Base-by-base conservation (phyloP, 2,797 vertebrate species). In the Notolepis coatsorum region DNA sequence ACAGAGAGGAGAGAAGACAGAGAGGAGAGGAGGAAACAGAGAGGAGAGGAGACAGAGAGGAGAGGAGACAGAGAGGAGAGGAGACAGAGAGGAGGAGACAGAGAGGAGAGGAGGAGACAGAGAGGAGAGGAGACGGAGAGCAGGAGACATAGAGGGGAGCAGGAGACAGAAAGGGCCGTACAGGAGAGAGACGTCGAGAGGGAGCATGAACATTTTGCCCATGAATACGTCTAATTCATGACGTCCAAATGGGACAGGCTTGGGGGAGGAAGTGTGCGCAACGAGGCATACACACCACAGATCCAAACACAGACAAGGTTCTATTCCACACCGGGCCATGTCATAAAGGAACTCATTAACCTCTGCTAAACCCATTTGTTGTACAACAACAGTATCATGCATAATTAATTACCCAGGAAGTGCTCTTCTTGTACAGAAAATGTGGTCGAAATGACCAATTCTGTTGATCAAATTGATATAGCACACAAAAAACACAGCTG, bases 361-460 rank as follows among this genome's bases (percentile, higher is more conserved):
- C 18, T 62, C 27, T 50, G 42, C 56, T 3, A 8, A 43, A 55
- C 17, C 1, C 37, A 41, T 25, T 33, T 53, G 20, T 7, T 51
- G 2, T 20, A n/a, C 43, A 58, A 56, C 12, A 2, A n/a, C 35
- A 37, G 35, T n/a, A 3, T 27, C 13, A 53, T 48, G 27, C 51
- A 41, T 12, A 4, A 54, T 53, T 50, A 21, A 37, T 53, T 27
- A 39, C 21, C n/a, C 23, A 47, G 23, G 7, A 37, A 31, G 21
- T 2, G 21, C 12, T 1, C 10, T 1, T 9, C 45, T 56, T 27
- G 15, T 28, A 20, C 5, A 21, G 25, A 21, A 21, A 21, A 43
- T 56, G 7, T 52, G 48, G 55, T 57, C 46, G 24, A 38, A 21
- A 42, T 48, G 0, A 10, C 13, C 33, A 12, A 45, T 61, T 33